Conservation (phyloP, 37 sponge, comb jelly and placozoan species). For the Corticium candelabrum region DNA sequence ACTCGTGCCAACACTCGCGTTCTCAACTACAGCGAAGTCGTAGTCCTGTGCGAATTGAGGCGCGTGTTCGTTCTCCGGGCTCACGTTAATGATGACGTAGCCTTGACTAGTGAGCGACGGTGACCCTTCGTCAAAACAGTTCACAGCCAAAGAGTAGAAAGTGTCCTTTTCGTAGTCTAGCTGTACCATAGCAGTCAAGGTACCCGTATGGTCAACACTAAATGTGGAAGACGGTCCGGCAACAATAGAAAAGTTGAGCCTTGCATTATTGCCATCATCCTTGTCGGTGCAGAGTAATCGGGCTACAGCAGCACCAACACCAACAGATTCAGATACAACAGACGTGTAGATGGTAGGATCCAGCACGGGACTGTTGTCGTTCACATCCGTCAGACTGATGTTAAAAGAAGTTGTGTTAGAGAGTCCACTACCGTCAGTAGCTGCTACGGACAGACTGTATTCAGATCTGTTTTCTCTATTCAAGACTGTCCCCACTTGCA, state of each 20-base stretch:
- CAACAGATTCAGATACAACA: background rate
- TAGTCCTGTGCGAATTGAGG: slow-evolving; percentile 23
- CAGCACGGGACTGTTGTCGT: slow-evolving; percentile 2
- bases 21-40: slow-evolving; percentile 8
- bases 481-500: background rate
- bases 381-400: slow-evolving; percentile 8
- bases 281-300: background rate
- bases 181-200: background rate
- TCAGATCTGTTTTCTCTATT: background rate
- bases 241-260: background rate
- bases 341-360: background rate
- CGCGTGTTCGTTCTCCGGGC: slow-evolving; percentile 29
- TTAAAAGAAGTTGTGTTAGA: background rate
- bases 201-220: background rate
- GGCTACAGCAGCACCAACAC: background rate
- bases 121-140: background rate
- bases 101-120: background rate
- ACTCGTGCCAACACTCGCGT: slow-evolving; percentile 10
- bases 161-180: background rate
- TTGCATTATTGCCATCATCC: background rate
- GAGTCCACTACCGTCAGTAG: background rate
- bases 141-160: background rate
- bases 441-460: background rate
- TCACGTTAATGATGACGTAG: slow-evolving; percentile 2
- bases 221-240: background rate